phyloP scores from a whole-genome alignment of 2,797 vertebrate species.

The Danio choprae region DNA sequence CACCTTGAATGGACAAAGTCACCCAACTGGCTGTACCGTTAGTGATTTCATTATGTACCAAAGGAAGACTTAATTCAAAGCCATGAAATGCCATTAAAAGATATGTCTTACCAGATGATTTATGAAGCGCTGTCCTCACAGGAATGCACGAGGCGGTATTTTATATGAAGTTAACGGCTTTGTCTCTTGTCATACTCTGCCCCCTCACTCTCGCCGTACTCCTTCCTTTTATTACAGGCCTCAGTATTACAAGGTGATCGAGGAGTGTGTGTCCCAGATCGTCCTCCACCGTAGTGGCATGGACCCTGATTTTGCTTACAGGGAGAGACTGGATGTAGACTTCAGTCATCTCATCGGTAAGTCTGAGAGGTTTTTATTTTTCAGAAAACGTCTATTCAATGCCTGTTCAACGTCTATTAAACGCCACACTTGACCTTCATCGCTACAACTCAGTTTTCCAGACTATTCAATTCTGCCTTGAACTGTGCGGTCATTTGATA shows the following conservation, averaged over 20 bases:
- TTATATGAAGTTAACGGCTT: slow-evolving; percentile 48
- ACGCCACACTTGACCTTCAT: slow-evolving; percentile 1
- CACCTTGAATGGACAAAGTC: slow-evolving; percentile 78
- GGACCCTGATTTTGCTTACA: slow-evolving; percentile 95
- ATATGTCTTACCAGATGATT: slow-evolving; percentile 47
- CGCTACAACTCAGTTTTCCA: slow-evolving; percentile 19
- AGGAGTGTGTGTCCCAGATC: slow-evolving; percentile 95
- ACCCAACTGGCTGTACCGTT: slow-evolving; percentile 67
- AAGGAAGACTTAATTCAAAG: slow-evolving; percentile 76
- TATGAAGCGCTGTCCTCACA: slow-evolving; percentile 42
- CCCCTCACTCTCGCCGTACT: slow-evolving; percentile 3
- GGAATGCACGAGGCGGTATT: slow-evolving; percentile 25
- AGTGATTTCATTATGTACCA: slow-evolving; percentile 74
- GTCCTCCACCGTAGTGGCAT: slow-evolving; percentile 92
- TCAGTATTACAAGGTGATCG: slow-evolving; percentile 98
- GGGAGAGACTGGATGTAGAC: slow-evolving; percentile 91
- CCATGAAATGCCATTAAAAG: slow-evolving; percentile 62
- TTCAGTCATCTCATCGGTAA: slow-evolving; percentile 92
- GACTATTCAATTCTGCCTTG: slow-evolving; percentile 13
- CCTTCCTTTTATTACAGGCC: slow-evolving; percentile 78
- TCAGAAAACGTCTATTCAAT: background rate
- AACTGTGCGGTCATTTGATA: slow-evolving; percentile 29
- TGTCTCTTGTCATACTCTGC: slow-evolving; percentile 37
- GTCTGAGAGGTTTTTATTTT: slow-evolving; percentile 51
- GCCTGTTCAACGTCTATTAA: background rate